Evolutionary conservation across 2,797 vertebrate genomes (phyloP).

Genomic region (Mus minutoides): DNA sequence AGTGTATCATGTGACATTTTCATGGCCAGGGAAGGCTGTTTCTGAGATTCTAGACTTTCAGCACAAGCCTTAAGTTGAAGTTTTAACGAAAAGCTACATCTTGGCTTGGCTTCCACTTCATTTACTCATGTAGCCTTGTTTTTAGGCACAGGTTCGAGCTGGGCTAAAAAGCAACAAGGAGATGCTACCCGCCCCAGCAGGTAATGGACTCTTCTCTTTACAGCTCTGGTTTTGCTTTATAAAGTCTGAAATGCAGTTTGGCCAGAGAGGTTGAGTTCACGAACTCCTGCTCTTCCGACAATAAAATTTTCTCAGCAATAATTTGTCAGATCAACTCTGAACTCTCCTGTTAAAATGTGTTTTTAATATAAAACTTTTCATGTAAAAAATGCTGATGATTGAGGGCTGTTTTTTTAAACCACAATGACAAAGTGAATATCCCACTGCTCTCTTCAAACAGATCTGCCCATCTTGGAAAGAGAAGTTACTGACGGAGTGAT

Average conservation of each 20-base stretch:
- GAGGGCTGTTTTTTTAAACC: background rate
- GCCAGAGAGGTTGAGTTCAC: background rate
- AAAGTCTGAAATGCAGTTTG: background rate
- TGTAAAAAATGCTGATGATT: background rate
- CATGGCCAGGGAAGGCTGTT: background rate
- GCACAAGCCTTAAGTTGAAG: background rate
- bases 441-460: background rate
- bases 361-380: background rate
- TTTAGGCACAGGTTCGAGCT: slow-evolving; percentile 91
- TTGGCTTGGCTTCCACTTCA: background rate
- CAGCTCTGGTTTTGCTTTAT: fast-evolving
- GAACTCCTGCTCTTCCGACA: background rate
- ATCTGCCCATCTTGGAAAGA: background rate
- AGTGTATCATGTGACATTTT: background rate
- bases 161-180: slow-evolving; percentile 81
- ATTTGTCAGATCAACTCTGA: background rate
- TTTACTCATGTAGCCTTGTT: slow-evolving; percentile 32
- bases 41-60: too few relatives aligned
- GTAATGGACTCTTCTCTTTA: slow-evolving; percentile 64
- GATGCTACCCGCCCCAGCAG: background rate
- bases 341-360: background rate
- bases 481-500: background rate
- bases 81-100: background rate
- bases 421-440: background rate
- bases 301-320: background rate